Evolutionary conservation across 2,888 invertebrate species (phyloP).

Genomic region (Leptinotarsa rubiginosa): DNA sequence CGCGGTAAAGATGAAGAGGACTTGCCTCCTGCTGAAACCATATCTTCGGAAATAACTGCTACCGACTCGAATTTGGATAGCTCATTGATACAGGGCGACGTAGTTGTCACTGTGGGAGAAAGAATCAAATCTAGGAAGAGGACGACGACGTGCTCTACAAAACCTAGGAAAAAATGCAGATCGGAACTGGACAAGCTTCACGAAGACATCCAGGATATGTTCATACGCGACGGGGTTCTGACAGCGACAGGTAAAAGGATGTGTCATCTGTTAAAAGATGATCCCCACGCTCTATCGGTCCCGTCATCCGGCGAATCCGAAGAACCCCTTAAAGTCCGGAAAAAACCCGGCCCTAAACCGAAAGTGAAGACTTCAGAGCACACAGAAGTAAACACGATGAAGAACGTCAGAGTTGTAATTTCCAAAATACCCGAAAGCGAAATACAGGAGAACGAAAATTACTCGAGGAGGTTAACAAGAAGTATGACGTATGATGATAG

Average conservation of each 20-base stretch:
- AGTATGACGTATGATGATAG: conserved; percentile 42
- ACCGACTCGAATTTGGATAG: conserved; percentile 49
- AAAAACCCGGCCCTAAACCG: conserved; percentile 47
- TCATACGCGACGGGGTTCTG: conserved; percentile 74
- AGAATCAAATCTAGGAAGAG: conserved; percentile 53
- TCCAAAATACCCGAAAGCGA: conserved; percentile 53
- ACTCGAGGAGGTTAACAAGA: conserved; percentile 41
- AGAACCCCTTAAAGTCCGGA: conserved; percentile 41
- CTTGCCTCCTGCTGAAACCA: conserved; percentile 27
- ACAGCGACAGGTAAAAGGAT: conserved; percentile 75
- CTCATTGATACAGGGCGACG: conserved; percentile 29
- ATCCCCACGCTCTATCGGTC: conserved; percentile 49
- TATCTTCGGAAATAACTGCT: conserved; percentile 36
- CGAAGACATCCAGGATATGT: conserved; percentile 79
- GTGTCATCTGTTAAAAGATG: conserved; percentile 70
- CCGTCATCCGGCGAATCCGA: conserved; percentile 17
- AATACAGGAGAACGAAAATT: conserved; percentile 41
- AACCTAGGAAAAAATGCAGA: conserved; percentile 60
- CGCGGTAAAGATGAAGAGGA: conserved; percentile 44
- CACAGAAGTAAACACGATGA: conserved; percentile 47
- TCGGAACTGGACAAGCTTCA: conserved; percentile 75
- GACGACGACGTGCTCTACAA: conserved; percentile 22
- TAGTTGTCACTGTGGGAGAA: conserved; percentile 50
- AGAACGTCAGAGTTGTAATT: conserved; percentile 52
- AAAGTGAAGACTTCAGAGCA: conserved; percentile 35